Evolutionary conservation across 92 coral and sea anemone species (phyloP), one percentile per base, ranked within the genome.

Genomic region (Porites rus): DNA sequence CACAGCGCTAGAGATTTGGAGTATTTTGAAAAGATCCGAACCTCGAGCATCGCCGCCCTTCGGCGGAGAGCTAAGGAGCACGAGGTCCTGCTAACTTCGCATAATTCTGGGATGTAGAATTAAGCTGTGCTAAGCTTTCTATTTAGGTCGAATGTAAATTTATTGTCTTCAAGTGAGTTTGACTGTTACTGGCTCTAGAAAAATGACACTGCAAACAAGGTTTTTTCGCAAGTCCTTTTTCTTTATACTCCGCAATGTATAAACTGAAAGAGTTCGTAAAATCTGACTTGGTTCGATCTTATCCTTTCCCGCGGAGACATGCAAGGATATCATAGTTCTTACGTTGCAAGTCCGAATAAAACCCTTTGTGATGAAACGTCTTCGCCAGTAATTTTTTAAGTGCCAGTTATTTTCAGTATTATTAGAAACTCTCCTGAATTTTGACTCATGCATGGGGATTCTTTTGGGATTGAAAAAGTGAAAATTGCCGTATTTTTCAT

Each of bases 1-100:
- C 85, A 69, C 11, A 59, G 78, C 76, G 11, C 79, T 38, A 81
- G 87, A 25, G 75, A 91, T 25, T 82, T 73, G 17, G 93, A 94
- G 74, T 91, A 64, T 83, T 81, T 94, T 53, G 98, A 94, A 81
- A 93, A 82, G 21, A 75, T 93, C 22, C 79, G 98, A 80, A 84
- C 92, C 60, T 90, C 94, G 50, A 94, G 98, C 64, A 94, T 94
- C 43, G 98, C 98, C 10, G 95, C 91, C 3, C 88, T 94, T 22
- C 87, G 98, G 78, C 90, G 90, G 73, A 90, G 90, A 64, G 98
- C 98, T 14, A 94, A 94, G 79, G 93, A 94, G 54, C 98, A 94
- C 71, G 98, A 94, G 72, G 91, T 90, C 17, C 77, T 94, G 7
- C 51, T 88, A 18, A 88, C 75, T 17, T 85, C 88, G 19, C 82